Evolutionary conservation across 2,797 vertebrate genomes (phyloP).

Genomic region (Malacoctenus gilli): DNA sequence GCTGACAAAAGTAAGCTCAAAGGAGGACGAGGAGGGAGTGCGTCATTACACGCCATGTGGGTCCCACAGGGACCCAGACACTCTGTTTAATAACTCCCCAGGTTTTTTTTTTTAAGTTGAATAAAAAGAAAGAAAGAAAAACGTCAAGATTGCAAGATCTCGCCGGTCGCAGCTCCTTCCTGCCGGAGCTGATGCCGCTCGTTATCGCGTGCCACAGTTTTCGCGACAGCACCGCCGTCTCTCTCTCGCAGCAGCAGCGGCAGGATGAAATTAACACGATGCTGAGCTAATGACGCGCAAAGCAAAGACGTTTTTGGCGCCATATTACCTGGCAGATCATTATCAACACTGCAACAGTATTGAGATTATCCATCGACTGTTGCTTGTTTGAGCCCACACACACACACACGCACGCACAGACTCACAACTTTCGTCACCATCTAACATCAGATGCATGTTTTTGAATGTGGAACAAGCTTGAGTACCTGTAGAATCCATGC

Average conservation of each 20-base stretch:
- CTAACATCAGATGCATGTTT: too few species aligned
- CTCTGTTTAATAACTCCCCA: constrained; percentile 63
- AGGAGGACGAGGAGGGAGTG: constrained; percentile 52
- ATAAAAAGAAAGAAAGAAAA: too few species aligned
- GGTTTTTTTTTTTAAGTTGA: too few species aligned
- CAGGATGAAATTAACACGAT: too few species aligned
- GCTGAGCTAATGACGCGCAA: background rate
- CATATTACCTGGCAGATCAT: background rate
- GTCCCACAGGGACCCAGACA: constrained; percentile 38
- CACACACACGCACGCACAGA: too few species aligned
- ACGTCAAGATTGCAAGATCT: constrained; percentile 55
- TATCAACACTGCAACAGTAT: too few species aligned
- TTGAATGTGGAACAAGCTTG: too few species aligned
- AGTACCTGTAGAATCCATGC: too few species aligned
- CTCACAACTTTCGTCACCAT: too few species aligned
- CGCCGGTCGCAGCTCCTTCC: constrained; percentile 14
- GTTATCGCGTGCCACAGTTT: constrained; percentile 12
- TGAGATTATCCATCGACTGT: too few species aligned
- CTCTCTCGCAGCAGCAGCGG: too few species aligned
- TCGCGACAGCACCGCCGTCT: constrained; percentile 12
- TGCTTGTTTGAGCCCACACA: too few species aligned
- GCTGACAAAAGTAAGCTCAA: constrained; percentile 74
- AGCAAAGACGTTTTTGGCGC: background rate
- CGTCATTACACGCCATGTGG: constrained; percentile 51
- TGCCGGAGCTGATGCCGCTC: constrained; percentile 36